Evolutionary conservation across 37 sponge, comb jelly and placozoan genomes (phyloP).

Genomic region (Dysidea cf. avara): DNA sequence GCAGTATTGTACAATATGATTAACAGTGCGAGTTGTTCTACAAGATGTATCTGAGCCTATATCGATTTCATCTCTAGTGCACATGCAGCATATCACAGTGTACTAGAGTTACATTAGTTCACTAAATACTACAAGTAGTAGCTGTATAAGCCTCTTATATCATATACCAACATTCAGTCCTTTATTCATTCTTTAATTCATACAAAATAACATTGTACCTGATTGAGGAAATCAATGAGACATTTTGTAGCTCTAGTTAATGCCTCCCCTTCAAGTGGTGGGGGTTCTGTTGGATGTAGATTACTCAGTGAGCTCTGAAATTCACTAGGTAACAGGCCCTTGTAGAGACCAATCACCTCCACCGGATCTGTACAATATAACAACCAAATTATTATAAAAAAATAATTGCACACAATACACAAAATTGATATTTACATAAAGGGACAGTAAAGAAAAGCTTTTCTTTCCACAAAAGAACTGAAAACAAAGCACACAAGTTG

Average conservation of each 20-base stretch:
- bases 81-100: no score
- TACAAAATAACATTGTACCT: constrained; percentile 8
- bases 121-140: no score
- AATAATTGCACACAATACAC: neutral
- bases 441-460: neutral
- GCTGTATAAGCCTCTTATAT: no score
- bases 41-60: no score
- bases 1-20: no score
- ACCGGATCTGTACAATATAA: constrained; percentile 43
- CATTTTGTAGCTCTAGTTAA: constrained; percentile 45
- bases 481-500: no score
- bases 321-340: constrained; percentile 60
- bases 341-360: constrained; percentile 77
- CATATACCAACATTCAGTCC: neutral
- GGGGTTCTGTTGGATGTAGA: constrained; percentile 52
- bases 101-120: no score
- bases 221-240: constrained; percentile 69
- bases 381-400: neutral
- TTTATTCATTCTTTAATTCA: neutral
- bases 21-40: no score
- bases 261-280: constrained; percentile 55
- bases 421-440: neutral
- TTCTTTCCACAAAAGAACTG: no score
- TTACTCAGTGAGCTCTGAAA: constrained; percentile 21
- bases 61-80: no score